These are phyloP conservation scores for Portevinia maculata DNA, from an alignment of 2,888 invertebrate species.

Conservation along the genomic window DNA sequence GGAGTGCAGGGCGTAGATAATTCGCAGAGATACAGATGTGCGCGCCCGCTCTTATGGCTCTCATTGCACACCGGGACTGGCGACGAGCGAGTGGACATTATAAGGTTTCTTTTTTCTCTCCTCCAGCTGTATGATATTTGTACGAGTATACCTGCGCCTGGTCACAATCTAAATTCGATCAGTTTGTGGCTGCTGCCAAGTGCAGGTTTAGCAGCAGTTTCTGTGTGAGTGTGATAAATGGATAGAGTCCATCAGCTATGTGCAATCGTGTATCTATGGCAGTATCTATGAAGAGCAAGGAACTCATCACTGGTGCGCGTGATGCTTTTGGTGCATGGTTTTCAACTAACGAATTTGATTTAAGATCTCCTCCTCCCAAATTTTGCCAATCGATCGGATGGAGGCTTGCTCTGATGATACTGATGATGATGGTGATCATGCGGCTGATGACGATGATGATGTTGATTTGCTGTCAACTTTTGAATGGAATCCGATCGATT, in stretches of 20 bases:
- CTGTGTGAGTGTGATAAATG: slow-evolving; percentile 70
- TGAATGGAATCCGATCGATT: slow-evolving; percentile 74
- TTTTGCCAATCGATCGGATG: slow-evolving; percentile 48
- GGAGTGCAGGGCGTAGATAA: slow-evolving; percentile 73
- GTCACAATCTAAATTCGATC: slow-evolving; percentile 72
- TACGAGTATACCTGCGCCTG: slow-evolving; percentile 33
- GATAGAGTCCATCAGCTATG: slow-evolving; percentile 47
- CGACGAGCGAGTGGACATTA: slow-evolving; percentile 72
- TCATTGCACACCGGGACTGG: slow-evolving; percentile 55
- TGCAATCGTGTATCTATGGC: slow-evolving; percentile 57
- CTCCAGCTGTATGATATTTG: slow-evolving; percentile 5
- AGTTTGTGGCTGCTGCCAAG: slow-evolving; percentile 72
- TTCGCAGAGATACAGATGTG: slow-evolving; percentile 71
- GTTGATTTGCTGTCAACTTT: slow-evolving; percentile 74
- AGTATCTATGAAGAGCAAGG: slow-evolving; percentile 48
- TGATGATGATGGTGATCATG: slow-evolving; percentile 59
- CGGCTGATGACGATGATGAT: slow-evolving; percentile 64
- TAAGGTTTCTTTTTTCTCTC: slow-evolving; percentile 29
- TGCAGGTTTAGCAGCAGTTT: slow-evolving; percentile 46
- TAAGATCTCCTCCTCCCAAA: slow-evolving; percentile 41
- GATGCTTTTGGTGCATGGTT: slow-evolving; percentile 62
- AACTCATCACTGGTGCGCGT: slow-evolving; percentile 54
- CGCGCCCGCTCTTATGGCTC: slow-evolving; percentile 65
- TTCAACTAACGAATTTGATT: slow-evolving; percentile 66
- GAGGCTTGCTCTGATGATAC: slow-evolving; percentile 32